phyloP scores from a whole-genome alignment of 2,113 vertebrate genomes.

The Natator depressus region DNA sequence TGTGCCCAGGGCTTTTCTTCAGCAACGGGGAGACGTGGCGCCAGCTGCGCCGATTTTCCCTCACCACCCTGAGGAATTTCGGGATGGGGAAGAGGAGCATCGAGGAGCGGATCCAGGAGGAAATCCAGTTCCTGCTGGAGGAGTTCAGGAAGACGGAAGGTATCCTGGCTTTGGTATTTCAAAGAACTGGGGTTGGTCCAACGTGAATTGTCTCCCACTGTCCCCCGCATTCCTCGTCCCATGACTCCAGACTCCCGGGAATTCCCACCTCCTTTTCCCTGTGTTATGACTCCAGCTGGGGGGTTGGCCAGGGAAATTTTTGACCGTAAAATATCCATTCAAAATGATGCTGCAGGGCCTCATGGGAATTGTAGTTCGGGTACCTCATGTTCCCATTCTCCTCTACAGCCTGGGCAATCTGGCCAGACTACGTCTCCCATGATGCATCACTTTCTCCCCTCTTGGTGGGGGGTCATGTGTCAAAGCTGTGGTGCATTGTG shows the following conservation, averaged over 20 bases:
- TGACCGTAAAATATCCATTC: neutral
- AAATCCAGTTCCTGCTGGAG: conserved; percentile 46
- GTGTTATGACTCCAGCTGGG: neutral
- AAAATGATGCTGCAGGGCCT: neutral
- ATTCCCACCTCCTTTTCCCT: neutral
- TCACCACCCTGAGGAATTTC: conserved; percentile 59
- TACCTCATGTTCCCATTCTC: neutral
- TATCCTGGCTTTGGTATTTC: neutral
- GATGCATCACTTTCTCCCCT: neutral
- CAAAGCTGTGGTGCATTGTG: neutral
- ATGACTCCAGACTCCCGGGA: neutral
- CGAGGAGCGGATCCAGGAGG: conserved; percentile 57
- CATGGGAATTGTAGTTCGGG: neutral
- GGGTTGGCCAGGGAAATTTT: neutral
- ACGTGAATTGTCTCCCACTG: neutral
- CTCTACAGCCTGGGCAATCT: neutral
- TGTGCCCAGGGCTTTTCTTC: neutral
- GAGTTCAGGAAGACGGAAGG: conserved; percentile 49
- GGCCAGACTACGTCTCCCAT: neutral
- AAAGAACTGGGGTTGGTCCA: neutral
- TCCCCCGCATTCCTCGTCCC: neutral
- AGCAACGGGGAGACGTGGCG: conserved; percentile 52
- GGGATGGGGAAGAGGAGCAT: conserved; percentile 60
- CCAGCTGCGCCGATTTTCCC: conserved; percentile 51
- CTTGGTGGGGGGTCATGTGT: neutral